Evolutionary conservation across 2,113 vertebrate species (phyloP), one percentile per base, ranked within the genome.

Genomic region (Urocynchramus pylzowi): DNA sequence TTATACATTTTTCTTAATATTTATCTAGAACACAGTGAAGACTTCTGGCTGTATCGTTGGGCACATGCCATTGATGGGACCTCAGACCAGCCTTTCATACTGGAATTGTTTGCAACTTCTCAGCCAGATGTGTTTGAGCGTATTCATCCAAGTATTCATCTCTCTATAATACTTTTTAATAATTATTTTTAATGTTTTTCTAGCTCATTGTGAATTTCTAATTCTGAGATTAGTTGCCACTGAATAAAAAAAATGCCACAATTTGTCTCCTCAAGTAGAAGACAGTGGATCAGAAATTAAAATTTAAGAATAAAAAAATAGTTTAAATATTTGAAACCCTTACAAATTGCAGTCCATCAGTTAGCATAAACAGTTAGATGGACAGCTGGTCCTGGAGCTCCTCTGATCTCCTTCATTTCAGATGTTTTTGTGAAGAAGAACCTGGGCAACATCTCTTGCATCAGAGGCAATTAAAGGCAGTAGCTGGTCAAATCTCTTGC

Each of bases 91-190:
- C 99, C 99, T 7, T 99, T 99, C 89, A 98, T 99, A 80, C 92
- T 99, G 95, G 98, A 99, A 97, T 96, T 99, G 64, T 99, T 99
- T 98, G 98, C 99, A 63, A 98, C 98, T 67, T 99, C 99, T 84
- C 99, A 99, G 91, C 98, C 99, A 37, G 98, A 99, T 84, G 97
- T 99, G 91, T 99, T 99, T 97, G 98, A 97, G 93, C 95, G n/a
- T 45, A 98, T 99, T 85, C 98, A 97, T 83, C 99, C 99, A 91
- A 99, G 99, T 99, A 98, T 96, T 98, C 41, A 74, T 75, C 24
- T 88, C 30, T 95, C 31, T 93, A 78, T 90, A 70, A 76, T 90
- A 80, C 61, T 94, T 95, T 75, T 4, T 87, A 57, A 64, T 95
- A 44, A 56, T 89, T 67, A 31, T n/a, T 84, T 70, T 20, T 11